Evolutionary conservation across 1,140 invertebrate genomes (phyloP).

Genomic region (Oppia nitens): DNA sequence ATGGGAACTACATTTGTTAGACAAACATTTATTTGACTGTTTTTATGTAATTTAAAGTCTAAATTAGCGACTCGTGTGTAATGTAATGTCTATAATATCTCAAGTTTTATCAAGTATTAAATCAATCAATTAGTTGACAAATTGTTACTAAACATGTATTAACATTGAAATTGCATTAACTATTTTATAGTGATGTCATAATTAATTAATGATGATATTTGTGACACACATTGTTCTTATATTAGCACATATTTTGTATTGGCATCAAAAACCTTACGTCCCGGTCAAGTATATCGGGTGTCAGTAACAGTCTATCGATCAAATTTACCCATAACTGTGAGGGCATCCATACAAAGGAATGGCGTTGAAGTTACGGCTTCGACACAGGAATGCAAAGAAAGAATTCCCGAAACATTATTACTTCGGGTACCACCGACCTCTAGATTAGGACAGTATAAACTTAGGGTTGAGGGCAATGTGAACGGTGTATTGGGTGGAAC

Average conservation of each 20-base stretch:
- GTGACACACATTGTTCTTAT: no score
- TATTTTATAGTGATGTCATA: no score
- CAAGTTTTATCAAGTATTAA: no score
- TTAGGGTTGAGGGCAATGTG: constrained; percentile 72
- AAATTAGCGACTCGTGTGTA: no score
- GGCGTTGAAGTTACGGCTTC: constrained; percentile 67
- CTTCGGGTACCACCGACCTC: constrained; percentile 66
- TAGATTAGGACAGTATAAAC: constrained; percentile 57
- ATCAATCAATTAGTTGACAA: no score
- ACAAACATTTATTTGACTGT: no score
- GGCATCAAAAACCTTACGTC: constrained; percentile 62
- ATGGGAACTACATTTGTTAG: no score
- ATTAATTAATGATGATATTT: no score
- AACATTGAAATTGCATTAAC: no score
- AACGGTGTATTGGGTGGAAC: constrained; percentile 62
- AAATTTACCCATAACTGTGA: constrained; percentile 50
- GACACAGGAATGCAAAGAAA: constrained; percentile 51
- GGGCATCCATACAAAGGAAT: constrained; percentile 64
- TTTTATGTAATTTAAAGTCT: no score
- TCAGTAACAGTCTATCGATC: constrained; percentile 56
- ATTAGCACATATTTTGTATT: constrained; percentile 71
- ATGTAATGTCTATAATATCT: no score
- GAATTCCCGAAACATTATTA: constrained; percentile 60
- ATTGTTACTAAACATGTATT: no score
- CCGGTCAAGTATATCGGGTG: constrained; percentile 66